Conservation (phyloP, 2,888 invertebrate genomes). For the Drosophila nigricruria region DNA sequence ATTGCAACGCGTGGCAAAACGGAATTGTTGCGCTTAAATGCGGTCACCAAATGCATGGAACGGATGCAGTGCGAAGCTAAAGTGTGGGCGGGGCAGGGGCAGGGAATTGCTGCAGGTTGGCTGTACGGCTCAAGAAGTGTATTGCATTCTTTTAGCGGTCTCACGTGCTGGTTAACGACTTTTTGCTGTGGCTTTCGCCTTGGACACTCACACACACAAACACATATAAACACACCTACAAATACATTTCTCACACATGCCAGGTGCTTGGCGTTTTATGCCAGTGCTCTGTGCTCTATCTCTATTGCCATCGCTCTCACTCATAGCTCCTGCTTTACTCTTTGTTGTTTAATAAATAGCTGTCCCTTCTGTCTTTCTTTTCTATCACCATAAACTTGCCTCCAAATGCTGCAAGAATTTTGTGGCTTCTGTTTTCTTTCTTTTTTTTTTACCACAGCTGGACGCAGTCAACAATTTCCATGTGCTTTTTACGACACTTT, state of each 20-base stretch:
- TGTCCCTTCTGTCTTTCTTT: slow-evolving; percentile 10
- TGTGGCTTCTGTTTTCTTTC: slow-evolving; percentile 23
- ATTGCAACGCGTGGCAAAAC: slow-evolving; percentile 45
- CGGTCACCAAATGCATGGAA: slow-evolving; percentile 39
- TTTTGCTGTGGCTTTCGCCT: slow-evolving; percentile 56
- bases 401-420: slow-evolving; percentile 65
- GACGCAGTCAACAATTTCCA: slow-evolving; percentile 56
- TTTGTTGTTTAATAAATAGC: slow-evolving; percentile 62
- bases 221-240: slow-evolving; percentile 28
- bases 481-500: slow-evolving; percentile 70
- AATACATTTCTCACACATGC: slow-evolving; percentile 51
- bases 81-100: not conserved
- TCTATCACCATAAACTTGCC: slow-evolving; percentile 62
- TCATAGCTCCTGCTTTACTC: not conserved
- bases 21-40: slow-evolving; percentile 68
- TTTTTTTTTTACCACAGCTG: slow-evolving; percentile 9
- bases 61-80: not conserved
- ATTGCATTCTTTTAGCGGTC: slow-evolving; percentile 27
- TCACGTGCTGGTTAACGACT: slow-evolving; percentile 36
- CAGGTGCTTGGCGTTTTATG: slow-evolving; percentile 28
- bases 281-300: not conserved
- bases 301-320: not conserved
- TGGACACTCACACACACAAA: slow-evolving; percentile 53
- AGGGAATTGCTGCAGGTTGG: not conserved
- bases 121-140: slow-evolving; percentile 19